A percentile compares a stretch with the other conserved stretches of the same genome.
phyloP scores from a whole-genome alignment of 2,888 invertebrate genomes.

The Apocheima hispidaria region DNA sequence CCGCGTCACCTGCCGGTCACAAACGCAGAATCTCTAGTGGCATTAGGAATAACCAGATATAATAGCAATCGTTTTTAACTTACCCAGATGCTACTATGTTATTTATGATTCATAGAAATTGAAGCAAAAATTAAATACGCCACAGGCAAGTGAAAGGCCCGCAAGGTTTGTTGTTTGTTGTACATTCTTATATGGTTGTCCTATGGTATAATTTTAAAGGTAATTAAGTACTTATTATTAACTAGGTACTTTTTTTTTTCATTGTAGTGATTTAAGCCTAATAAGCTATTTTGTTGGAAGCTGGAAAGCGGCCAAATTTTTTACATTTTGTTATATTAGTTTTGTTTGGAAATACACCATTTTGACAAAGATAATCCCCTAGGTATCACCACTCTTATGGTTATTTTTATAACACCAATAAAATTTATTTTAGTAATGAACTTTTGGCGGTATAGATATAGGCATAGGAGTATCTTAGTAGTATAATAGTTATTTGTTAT shows the following conservation, averaged over 20 bases:
- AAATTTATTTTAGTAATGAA: too few relatives aligned
- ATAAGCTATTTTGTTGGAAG: too few relatives aligned
- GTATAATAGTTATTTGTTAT: too few relatives aligned
- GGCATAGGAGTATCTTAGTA: too few relatives aligned
- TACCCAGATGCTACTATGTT: conserved; percentile 8
- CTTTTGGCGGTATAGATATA: too few relatives aligned
- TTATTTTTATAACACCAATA: too few relatives aligned
- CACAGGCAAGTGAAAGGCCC: background rate
- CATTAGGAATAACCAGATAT: conserved; percentile 46
- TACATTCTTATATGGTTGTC: too few relatives aligned
- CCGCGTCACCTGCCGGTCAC: conserved; percentile 64
- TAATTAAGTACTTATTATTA: too few relatives aligned
- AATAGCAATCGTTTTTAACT: conserved; percentile 10
- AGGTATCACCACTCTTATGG: background rate
- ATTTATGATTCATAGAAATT: conserved; percentile 1
- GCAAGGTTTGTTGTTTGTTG: background rate
- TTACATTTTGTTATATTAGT: background rate
- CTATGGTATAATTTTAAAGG: too few relatives aligned
- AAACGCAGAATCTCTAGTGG: conserved; percentile 55
- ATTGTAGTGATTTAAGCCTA: too few relatives aligned
- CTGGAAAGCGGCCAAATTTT: background rate
- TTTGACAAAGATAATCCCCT: background rate
- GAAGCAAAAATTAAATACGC: background rate
- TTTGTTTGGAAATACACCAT: background rate
- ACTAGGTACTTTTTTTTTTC: too few relatives aligned